Evolutionary conservation across 2,797 vertebrate species (phyloP).

Genomic region (Dromococcyx pavoninus): DNA sequence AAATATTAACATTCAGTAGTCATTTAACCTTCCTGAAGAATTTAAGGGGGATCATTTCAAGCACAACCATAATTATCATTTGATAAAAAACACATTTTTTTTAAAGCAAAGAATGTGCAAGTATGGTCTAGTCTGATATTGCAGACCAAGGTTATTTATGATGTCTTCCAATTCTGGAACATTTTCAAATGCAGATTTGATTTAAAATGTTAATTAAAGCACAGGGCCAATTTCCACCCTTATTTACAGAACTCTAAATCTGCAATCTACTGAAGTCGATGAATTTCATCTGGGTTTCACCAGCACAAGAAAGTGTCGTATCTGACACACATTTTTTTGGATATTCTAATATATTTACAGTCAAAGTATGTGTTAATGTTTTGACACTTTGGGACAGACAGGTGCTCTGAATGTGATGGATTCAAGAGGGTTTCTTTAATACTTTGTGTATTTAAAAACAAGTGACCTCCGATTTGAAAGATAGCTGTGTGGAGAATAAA

Average conservation of each 20-base stretch:
- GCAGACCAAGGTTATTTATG: constrained; percentile 61
- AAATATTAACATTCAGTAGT: constrained; percentile 48
- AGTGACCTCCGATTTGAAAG: constrained; percentile 24
- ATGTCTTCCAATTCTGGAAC: constrained; percentile 38
- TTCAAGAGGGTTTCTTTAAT: background rate
- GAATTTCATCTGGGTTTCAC: constrained; percentile 62
- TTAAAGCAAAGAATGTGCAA: background rate
- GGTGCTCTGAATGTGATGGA: constrained; percentile 29
- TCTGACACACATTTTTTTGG: constrained; percentile 50
- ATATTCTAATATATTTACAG: constrained; percentile 36
- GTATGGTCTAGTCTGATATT: constrained; percentile 44
- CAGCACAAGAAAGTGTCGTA: constrained; percentile 32
- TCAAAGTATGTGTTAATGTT: constrained; percentile 34
- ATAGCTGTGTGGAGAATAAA: background rate
- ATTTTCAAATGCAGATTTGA: constrained; percentile 63
- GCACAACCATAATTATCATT: background rate
- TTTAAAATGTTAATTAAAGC: constrained; percentile 72
- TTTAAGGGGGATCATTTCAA: constrained; percentile 25
- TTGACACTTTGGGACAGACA: constrained; percentile 33
- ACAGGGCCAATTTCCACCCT: constrained; percentile 36
- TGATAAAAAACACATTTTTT: background rate
- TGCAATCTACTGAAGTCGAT: constrained; percentile 43
- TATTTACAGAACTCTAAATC: constrained; percentile 63
- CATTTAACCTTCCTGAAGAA: constrained; percentile 51
- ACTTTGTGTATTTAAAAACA: background rate